A percentile compares a stretch with the other conserved stretches of the same genome.
Conservation (phyloP, 2,797 vertebrate genomes). For the Prionace glauca region DNA sequence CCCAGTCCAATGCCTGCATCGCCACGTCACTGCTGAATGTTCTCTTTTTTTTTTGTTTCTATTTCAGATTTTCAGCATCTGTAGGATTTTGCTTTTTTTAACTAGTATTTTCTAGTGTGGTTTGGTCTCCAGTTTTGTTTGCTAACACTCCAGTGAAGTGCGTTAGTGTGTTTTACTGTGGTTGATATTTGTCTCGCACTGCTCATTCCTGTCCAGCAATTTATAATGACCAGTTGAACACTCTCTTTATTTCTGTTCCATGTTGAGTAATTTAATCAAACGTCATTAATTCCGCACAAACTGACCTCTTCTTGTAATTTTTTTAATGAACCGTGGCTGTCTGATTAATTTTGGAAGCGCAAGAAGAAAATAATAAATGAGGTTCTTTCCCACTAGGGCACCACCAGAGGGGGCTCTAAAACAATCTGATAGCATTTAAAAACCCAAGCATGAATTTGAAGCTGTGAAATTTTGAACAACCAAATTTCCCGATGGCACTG, state of each 20-base stretch:
- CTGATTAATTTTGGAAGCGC: background rate
- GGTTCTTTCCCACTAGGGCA: background rate
- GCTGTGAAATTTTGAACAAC: background rate
- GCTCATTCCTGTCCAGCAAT: background rate
- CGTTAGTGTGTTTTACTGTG: background rate
- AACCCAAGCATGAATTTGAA: background rate
- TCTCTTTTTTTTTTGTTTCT: too few species aligned
- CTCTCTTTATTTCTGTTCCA: background rate
- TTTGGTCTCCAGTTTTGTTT: background rate
- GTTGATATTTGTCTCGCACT: background rate
- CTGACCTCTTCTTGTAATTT: background rate
- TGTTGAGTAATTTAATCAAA: background rate
- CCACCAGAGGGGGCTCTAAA: conserved; percentile 29
- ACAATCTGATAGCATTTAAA: background rate
- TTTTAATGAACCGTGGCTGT: background rate
- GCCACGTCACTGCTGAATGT: background rate
- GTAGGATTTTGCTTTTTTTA: too few species aligned
- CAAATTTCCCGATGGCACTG: background rate
- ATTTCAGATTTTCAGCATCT: too few species aligned
- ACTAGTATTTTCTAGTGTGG: background rate
- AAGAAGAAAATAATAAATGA: background rate
- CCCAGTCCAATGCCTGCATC: too few species aligned
- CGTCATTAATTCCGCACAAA: background rate
- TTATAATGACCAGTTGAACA: background rate
- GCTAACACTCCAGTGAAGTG: background rate